Percentiles rank a stretch among this genome's conserved stretches.
Conservation (phyloP, 2,888 invertebrate species). For the Parapristionchus giblindavisi region DNA sequence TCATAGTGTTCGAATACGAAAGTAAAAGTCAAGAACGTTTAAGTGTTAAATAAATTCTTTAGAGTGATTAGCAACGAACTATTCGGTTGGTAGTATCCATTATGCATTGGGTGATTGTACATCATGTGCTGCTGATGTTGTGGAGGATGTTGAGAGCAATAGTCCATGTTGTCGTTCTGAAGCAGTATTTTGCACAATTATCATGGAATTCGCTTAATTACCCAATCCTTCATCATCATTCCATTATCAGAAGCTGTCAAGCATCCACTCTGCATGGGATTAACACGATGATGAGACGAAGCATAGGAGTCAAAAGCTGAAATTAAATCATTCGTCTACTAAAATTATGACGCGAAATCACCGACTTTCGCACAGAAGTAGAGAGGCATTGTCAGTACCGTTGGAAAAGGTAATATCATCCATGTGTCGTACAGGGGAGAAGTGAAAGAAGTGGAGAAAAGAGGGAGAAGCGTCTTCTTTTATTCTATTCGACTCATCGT, state of each 20-base stretch:
- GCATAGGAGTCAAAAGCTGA: constrained; percentile 30
- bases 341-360: neutral
- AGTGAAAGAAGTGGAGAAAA: neutral
- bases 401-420: constrained; percentile 25
- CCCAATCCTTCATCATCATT: constrained; percentile 34
- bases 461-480: constrained; percentile 22
- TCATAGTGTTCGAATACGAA: neutral
- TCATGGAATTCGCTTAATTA: neutral
- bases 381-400: constrained; percentile 13
- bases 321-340: neutral
- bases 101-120: constrained; percentile 26
- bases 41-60: too few relatives aligned
- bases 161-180: constrained; percentile 25
- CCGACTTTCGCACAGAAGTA: neutral
- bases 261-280: constrained; percentile 25
- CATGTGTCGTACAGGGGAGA: constrained; percentile 4
- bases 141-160: constrained; percentile 7
- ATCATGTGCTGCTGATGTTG: constrained; percentile 25
- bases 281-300: neutral
- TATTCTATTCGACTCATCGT: constrained; percentile 32
- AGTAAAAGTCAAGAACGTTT: neutral
- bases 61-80: too few relatives aligned
- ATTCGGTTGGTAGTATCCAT: constrained; percentile 18
- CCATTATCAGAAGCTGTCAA: constrained; percentile 25
- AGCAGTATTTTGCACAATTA: neutral